Evolutionary conservation across 2,797 vertebrate species (phyloP), one percentile per base, ranked within the genome.

Genomic region (Melanotaenia maccullochi): DNA sequence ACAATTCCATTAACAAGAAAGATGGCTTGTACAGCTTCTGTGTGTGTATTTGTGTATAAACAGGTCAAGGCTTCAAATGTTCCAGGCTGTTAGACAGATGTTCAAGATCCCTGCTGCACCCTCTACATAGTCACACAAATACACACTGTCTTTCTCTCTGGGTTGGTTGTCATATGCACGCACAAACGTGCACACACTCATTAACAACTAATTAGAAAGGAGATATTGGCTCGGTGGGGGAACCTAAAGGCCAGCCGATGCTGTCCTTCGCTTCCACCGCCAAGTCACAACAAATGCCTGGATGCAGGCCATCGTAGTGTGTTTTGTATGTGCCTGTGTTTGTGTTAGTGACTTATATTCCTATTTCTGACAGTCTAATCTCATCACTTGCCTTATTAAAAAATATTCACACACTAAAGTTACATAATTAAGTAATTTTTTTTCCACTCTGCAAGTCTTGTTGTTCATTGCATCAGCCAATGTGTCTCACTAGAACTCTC

Each of bases 151-250:
- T 55, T 22, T 68, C 63, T 65, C 54, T 68, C 51, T 51, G 54
- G 11, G 36, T 71, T 71, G 36, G 38, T 60, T 75, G 56, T 76
- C 66, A 72, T 57, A 42, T 60, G 40, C 63, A 58, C 66, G 62
- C 60, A 77, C 73, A 81, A 42, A 76, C 30, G 49, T 58, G 65
- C 40, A 71, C 66, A 63, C 64, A 64, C 83, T 92, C 90, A 92
- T 95, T 93, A 94, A 89, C 85, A 85, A 88, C 89, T 90, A 93
- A 93, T 94, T 94, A 93, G 87, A 88, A 87, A 87, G 81, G 82
- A 88, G 86, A 90, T 87, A 89, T 92, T 91, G 89, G 88, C 90
- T 85, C 88, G 76, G 85, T 74, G 68, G 84, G 86, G 82, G 4
- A 76, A 87, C 89, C 75, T 70, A 93, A 93, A 92, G 91, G 89